Base-by-base conservation (phyloP, 2,888 invertebrate species). In the Caenorhabditis sulstoni region DNA sequence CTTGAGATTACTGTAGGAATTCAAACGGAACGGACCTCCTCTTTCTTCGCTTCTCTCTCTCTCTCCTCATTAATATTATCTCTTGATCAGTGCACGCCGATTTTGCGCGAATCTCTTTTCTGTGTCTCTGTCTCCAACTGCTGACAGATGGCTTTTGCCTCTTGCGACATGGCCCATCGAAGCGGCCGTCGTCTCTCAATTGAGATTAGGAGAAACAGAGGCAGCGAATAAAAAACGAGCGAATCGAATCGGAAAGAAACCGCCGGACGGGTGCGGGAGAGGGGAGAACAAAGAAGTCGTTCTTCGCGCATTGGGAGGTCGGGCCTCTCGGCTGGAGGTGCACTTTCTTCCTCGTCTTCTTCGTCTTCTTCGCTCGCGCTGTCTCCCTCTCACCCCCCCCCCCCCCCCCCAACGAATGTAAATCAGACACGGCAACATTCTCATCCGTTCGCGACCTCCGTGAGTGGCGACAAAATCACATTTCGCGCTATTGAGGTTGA, bases 361-460 rank as follows among this genome's bases (percentile, higher is more conserved):
- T 14, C 23, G 22, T 23, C 49, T 39, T 55, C n/a, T n/a, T n/a
- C n/a, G n/a, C n/a, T n/a, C n/a, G n/a, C n/a, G n/a, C n/a, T n/a
- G n/a, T n/a, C n/a, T n/a, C n/a, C 20, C 39, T 12, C 37, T 1
- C 20, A 35, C 14, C 49, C 62, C 45, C 71, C 35, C 52, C 2
- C 14, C 52, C n/a, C 52, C 23, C 47, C 7, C 18, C 20, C 47
- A 7, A 50, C 23, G 44, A 14, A 64, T 64, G 57, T 64, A 73
- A 73, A 73, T 73, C 64, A 73, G 64, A n/a, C n/a, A n/a, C n/a
- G n/a, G 73, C 73, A 73, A 73, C 73, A 73, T 64, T 64, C 57
- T 20, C 49, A 22, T 44, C 23, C 49, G 49, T 37, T 35, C 47
- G 47, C 67, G 58, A 58, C 71, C 62, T 71, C 62, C 62, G 23